Percentiles rank a stretch among this genome's conserved stretches.
These are phyloP conservation scores for Cololabis saira DNA, from an alignment of 2,113 vertebrate species.

Conservation along the genomic window DNA sequence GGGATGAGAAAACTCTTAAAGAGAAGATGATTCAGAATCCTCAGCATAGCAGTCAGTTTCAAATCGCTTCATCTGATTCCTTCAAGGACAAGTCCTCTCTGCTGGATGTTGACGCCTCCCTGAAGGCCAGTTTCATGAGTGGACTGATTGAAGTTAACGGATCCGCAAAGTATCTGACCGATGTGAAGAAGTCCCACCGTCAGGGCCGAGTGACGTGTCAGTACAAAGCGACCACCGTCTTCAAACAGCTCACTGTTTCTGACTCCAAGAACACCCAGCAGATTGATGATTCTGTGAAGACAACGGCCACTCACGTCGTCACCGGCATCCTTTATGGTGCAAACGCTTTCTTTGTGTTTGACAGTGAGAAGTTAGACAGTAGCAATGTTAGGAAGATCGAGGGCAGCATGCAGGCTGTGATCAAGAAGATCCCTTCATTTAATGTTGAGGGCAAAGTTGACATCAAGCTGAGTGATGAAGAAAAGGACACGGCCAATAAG, in stretches of 20 bases:
- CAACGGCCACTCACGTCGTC: too few relatives aligned
- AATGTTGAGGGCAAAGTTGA: rapidly evolving
- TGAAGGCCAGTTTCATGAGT: slow-evolving; percentile 31
- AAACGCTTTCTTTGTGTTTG: slow-evolving; percentile 25
- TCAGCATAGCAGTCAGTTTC: neutral
- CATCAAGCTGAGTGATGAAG: neutral
- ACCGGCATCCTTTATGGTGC: too few relatives aligned
- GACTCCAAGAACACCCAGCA: too few relatives aligned
- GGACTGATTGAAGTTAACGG: slow-evolving; percentile 35
- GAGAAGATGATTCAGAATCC: rapidly evolving
- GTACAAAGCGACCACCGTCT: slow-evolving; percentile 40
- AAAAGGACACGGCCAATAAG: slow-evolving; percentile 1
- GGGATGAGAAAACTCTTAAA: neutral
- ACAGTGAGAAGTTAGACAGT: neutral
- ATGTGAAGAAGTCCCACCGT: neutral
- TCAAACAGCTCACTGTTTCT: slow-evolving; percentile 5
- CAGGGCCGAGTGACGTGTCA: slow-evolving; percentile 32
- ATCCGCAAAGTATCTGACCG: slow-evolving; percentile 45
- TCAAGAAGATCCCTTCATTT: slow-evolving; percentile 9
- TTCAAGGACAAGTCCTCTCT: neutral
- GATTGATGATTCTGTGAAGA: too few relatives aligned
- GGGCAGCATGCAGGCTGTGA: neutral
- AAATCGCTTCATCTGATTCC: slow-evolving; percentile 12
- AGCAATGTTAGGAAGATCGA: slow-evolving; percentile 1
- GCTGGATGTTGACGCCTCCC: slow-evolving; percentile 17